Percentiles rank a stretch among this genome's conserved stretches.
Conservation (phyloP, 2,113 vertebrate species). For the Himantopus leucocephalus region DNA sequence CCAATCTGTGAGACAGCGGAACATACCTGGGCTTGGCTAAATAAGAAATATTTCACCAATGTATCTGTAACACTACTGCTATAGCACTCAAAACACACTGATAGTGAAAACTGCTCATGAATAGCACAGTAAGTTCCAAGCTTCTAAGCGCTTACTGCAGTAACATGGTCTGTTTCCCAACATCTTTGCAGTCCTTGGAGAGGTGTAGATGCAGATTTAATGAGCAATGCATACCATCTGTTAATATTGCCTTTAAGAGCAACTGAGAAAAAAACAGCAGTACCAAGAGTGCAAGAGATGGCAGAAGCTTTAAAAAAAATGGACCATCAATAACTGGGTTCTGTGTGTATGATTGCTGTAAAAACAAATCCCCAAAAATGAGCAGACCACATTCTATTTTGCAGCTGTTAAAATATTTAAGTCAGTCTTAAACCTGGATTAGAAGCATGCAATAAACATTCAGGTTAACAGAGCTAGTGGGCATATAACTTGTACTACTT, state of each 20-base stretch:
- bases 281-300: not conserved
- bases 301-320: conserved; percentile 22
- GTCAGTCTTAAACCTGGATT: not conserved
- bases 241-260: conserved; percentile 62
- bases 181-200: conserved; percentile 56
- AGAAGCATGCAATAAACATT: not conserved
- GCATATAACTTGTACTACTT: not conserved
- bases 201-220: conserved; percentile 68
- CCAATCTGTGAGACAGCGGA: not conserved
- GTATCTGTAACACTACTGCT: conserved; percentile 36
- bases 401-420: not conserved
- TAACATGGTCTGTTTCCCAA: conserved; percentile 57
- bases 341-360: not conserved
- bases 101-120: not conserved
- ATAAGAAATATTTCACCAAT: not conserved
- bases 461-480: not conserved
- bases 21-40: not conserved
- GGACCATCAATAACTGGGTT: not conserved
- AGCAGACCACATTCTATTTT: not conserved
- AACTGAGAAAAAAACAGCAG: conserved; percentile 50
- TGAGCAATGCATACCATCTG: conserved; percentile 69
- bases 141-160: conserved; percentile 29
- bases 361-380: not conserved
- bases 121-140: conserved; percentile 27
- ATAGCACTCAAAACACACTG: not conserved